Evolutionary conservation across 1,140 invertebrate species (phyloP).

Genomic region (Drosophila equinoxialis): DNA sequence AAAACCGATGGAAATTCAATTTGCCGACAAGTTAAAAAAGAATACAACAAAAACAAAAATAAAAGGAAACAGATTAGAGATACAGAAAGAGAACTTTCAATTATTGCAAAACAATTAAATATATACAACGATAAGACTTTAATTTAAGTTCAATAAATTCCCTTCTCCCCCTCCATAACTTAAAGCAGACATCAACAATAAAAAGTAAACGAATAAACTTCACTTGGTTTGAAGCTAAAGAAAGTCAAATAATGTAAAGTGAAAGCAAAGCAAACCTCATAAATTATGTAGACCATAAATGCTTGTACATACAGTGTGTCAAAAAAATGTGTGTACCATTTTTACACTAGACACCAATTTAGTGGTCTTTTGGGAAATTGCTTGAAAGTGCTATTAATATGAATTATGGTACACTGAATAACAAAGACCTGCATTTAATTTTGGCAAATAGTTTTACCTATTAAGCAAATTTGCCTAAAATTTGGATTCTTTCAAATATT

Average conservation of each 20-base stretch:
- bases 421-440: too few relatives aligned
- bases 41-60: constrained; percentile 15
- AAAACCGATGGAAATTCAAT: constrained; percentile 14
- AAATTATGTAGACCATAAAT: constrained; percentile 41
- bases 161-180: constrained; percentile 21
- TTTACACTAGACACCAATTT: not conserved
- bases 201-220: constrained; percentile 5
- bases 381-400: too few relatives aligned
- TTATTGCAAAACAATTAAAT: constrained; percentile 48
- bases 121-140: constrained; percentile 22
- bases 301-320: not conserved
- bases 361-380: too few relatives aligned
- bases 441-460: too few relatives aligned
- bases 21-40: constrained; percentile 30
- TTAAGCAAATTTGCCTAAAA: too few relatives aligned
- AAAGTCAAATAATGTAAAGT: constrained; percentile 27
- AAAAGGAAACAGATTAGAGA: constrained; percentile 4
- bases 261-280: constrained; percentile 50
- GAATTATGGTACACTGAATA: too few relatives aligned
- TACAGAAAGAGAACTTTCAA: not conserved
- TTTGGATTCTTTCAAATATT: too few relatives aligned
- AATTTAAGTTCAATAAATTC: constrained; percentile 47
- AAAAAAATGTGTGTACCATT: not conserved
- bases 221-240: constrained; percentile 19
- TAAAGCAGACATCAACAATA: constrained; percentile 62